Conservation (phyloP, 2,113 vertebrate species). For the Ornithorhynchus anatinus region DNA sequence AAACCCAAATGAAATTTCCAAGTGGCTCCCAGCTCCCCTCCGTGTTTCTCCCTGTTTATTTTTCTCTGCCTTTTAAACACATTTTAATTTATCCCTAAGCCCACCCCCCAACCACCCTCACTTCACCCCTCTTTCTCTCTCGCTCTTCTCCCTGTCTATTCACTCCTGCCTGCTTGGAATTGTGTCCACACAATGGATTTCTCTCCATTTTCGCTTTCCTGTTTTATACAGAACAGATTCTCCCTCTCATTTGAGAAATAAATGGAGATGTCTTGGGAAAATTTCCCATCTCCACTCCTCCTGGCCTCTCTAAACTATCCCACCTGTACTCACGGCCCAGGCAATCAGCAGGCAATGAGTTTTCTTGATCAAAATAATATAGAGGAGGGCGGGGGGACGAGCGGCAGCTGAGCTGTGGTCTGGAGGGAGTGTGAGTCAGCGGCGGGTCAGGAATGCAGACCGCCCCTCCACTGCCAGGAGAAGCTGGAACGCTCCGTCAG, state of each 20-base stretch:
- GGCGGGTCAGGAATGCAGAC: too few species aligned
- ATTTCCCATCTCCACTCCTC: not conserved
- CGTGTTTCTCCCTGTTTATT: slow-evolving; percentile 21
- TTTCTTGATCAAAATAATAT: not conserved
- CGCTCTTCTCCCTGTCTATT: slow-evolving; percentile 17
- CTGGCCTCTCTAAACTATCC: not conserved
- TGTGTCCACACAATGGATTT: slow-evolving; percentile 40
- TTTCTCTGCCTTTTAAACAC: not conserved
- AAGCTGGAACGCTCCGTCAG: too few species aligned
- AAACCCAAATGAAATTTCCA: slow-evolving; percentile 61
- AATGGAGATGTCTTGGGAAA: not conserved
- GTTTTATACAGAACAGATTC: not conserved
- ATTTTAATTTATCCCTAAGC: too few species aligned
- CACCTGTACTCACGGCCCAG: not conserved
- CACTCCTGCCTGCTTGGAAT: slow-evolving; percentile 50
- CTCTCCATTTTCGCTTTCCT: slow-evolving; percentile 32
- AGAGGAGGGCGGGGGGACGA: not conserved
- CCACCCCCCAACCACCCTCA: too few species aligned
- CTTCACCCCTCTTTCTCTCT: not conserved
- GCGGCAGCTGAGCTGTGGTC: too few species aligned
- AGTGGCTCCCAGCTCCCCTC: slow-evolving; percentile 22
- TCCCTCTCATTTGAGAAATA: not conserved
- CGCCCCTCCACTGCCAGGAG: too few species aligned
- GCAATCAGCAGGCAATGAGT: not conserved
- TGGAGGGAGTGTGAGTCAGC: too few species aligned